Conservation (phyloP, 2,113 vertebrate genomes). For the Chascanopsetta lugubris region DNA sequence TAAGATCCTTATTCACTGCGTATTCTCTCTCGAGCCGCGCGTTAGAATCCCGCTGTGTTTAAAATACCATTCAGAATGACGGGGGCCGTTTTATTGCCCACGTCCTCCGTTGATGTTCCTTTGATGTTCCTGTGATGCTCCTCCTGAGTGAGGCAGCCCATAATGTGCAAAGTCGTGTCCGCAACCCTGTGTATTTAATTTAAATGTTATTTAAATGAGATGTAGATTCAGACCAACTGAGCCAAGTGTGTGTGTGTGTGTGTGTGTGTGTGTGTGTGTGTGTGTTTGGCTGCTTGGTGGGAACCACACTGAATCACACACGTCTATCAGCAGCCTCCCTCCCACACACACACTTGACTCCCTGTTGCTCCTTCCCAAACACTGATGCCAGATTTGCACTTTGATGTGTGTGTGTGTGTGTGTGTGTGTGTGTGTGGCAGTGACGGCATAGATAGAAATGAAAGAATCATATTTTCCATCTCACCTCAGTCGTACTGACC, state of each 20-base stretch:
- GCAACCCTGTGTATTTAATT: background rate
- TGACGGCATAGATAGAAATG: too few relatives aligned
- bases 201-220: background rate
- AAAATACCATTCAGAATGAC: background rate
- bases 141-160: background rate
- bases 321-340: constrained; percentile 20
- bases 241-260: background rate
- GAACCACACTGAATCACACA: constrained; percentile 4
- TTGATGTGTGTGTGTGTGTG: constrained; percentile 22
- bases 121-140: background rate
- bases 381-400: constrained; percentile 48
- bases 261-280: too few relatives aligned
- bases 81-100: background rate
- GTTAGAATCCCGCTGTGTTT: background rate
- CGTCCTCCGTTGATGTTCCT: background rate
- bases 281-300: background rate
- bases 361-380: constrained; percentile 47
- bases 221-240: background rate
- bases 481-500: too few relatives aligned
- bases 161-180: background rate
- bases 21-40: too few relatives aligned
- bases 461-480: too few relatives aligned
- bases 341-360: constrained; percentile 30
- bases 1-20: too few relatives aligned
- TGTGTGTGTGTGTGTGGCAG: constrained; percentile 22